Evolutionary conservation across 2,797 vertebrate genomes (phyloP), one percentile per base, ranked within the genome.

Genomic region (Lepilemur ruficaudatus): DNA sequence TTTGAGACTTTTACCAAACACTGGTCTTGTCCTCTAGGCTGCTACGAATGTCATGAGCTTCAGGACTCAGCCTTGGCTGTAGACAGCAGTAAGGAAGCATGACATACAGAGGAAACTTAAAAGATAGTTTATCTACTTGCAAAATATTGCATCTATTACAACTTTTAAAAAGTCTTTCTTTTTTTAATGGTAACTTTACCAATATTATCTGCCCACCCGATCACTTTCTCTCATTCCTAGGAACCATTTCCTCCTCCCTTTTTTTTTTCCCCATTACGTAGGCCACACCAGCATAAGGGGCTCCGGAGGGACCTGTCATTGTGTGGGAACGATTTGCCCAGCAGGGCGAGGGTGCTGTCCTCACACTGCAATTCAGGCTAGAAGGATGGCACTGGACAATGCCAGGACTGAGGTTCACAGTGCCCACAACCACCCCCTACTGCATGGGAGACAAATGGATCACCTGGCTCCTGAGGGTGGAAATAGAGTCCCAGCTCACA

Each of bases 391-490:
- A 23, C 23, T 5, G 3, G 48, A 3, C 12, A 35, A 75, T 17
- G 5, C 2, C 7, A 23, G 30, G 4, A 46, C 25, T 1, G 30
- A 92, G 32, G 4, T 30, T 9, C 1, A 2, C 43, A 18, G 41
- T 17, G 1, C 43, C 9, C 23, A 48, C 46, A 38, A 35, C 22
- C 50, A 65, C 11, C 2, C 22, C 2, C 50, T 41, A 13, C 15
- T 12, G 4, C 18, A 43, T 11, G 4, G 28, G 12, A 7, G n/a
- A 41, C 8, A 30, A 9, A 9, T 0, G 5, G 18, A 6, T 55
- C 6, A 12, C 7, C 57, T 0, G 17, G 11, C 22, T 46, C 22
- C 25, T 32, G 18, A 48, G 9, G 35, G n/a, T 20, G 57, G 55
- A 69, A 11, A 4, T 7, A 17, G 41, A 15, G 7, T 23, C 20